Conservation (phyloP, 2,113 vertebrate species). For the Monarcha castaneiventris region DNA sequence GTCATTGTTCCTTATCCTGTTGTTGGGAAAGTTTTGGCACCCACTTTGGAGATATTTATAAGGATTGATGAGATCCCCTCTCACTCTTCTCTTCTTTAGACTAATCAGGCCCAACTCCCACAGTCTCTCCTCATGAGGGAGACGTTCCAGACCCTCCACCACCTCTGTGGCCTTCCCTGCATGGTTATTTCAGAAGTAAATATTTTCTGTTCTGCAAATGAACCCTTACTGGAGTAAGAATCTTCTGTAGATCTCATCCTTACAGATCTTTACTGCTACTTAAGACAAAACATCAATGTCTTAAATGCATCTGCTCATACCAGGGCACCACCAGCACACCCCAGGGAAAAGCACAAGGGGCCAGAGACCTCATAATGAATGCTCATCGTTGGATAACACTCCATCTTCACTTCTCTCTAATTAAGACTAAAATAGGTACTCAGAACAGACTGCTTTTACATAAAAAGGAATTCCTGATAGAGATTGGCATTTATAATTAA, state of each 20-base stretch:
- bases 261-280: neutral
- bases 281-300: accelerated
- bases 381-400: neutral
- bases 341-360: neutral
- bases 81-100: neutral
- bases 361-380: slow-evolving; percentile 11
- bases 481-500: slow-evolving; percentile 66
- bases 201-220: neutral
- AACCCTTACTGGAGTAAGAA: neutral
- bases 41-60: neutral
- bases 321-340: neutral
- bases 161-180: neutral
- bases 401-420: slow-evolving; percentile 6
- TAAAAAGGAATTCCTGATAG: slow-evolving; percentile 36
- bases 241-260: neutral
- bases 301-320: neutral
- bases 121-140: neutral
- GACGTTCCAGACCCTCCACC: neutral
- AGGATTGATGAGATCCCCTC: neutral
- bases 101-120: neutral
- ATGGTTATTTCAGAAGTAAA: neutral
- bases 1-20: neutral
- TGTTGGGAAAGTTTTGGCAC: neutral
- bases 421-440: slow-evolving; percentile 34
- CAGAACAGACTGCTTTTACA: neutral